phyloP scores from a whole-genome alignment of 2,888 invertebrate genomes.

The Catotricha subobsoleta region DNA sequence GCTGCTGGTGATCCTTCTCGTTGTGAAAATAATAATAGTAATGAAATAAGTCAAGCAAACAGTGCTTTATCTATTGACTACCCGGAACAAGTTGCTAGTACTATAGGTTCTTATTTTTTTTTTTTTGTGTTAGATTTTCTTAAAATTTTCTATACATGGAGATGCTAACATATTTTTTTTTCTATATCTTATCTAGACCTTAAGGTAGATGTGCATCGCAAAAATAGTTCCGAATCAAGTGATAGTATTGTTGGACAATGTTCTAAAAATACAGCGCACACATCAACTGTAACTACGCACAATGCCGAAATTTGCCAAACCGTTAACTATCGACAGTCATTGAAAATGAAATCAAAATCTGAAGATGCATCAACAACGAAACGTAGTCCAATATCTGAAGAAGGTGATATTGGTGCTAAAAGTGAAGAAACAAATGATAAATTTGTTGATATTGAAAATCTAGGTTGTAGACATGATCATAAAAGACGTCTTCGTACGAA shows the following conservation, averaged over 20 bases:
- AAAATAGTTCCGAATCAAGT: slow-evolving; percentile 76
- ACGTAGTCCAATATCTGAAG: slow-evolving; percentile 7
- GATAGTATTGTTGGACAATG: slow-evolving; percentile 41
- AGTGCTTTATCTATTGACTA: slow-evolving; percentile 25
- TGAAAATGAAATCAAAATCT: slow-evolving; percentile 10
- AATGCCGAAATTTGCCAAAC: slow-evolving; percentile 23
- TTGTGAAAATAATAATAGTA: slow-evolving; percentile 30
- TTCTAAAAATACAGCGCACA: slow-evolving; percentile 31
- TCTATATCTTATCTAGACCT: slow-evolving; percentile 42
- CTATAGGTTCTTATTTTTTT: slow-evolving; percentile 36
- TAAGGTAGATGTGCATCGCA: slow-evolving; percentile 84
- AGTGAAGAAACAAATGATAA: slow-evolving; percentile 1
- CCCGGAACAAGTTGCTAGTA: slow-evolving; percentile 39
- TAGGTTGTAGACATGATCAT: background rate
- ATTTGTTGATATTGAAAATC: background rate
- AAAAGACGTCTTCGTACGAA: slow-evolving; percentile 7
- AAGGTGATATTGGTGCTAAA: slow-evolving; percentile 2
- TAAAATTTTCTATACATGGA: background rate
- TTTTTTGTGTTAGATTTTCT: background rate
- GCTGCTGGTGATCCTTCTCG: slow-evolving; percentile 32
- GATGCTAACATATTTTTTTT: too few relatives aligned
- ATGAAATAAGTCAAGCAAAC: slow-evolving; percentile 28
- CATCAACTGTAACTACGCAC: slow-evolving; percentile 25
- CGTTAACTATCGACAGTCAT: slow-evolving; percentile 16
- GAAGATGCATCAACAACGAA: slow-evolving; percentile 9